Percentiles rank a stretch among this genome's conserved stretches.
phyloP scores from a whole-genome alignment of 2,113 vertebrate genomes.

The human region DNA sequence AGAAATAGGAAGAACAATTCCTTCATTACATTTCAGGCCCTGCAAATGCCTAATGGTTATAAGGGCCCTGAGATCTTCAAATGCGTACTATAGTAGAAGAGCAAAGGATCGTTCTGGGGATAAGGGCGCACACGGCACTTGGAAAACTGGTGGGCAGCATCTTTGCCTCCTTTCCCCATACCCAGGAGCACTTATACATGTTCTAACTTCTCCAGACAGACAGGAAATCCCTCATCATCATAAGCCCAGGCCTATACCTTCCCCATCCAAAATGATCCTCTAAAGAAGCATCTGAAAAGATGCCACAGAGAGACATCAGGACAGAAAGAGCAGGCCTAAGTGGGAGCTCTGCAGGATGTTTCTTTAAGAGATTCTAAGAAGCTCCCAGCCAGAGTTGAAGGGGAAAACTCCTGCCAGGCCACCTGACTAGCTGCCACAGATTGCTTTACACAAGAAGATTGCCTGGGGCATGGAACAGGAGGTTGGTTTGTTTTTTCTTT shows the following conservation, averaged over 20 bases:
- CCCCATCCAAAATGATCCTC: neutral
- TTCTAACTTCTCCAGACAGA: neutral
- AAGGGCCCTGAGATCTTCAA: neutral
- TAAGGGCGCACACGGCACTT: fast-evolving
- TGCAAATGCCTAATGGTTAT: neutral
- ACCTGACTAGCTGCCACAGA: neutral
- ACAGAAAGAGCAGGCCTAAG: neutral
- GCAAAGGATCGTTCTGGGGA: neutral
- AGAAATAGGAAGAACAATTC: neutral
- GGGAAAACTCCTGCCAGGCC: neutral
- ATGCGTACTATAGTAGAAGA: neutral
- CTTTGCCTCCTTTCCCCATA: neutral
- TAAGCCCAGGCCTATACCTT: neutral
- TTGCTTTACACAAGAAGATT: neutral
- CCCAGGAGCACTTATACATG: neutral
- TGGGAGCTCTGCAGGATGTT: neutral
- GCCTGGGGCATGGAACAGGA: slow-evolving; percentile 56
- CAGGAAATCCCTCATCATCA: neutral
- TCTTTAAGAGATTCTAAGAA: neutral
- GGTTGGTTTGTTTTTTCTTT: neutral
- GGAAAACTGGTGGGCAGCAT: neutral
- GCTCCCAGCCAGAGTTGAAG: neutral
- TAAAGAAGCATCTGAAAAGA: neutral
- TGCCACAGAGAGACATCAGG: neutral
- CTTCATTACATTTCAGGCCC: neutral